A percentile compares a stretch with the other conserved stretches of the same genome.
Conservation (phyloP, 2,888 invertebrate species). For the Lasioglossum malachurum region DNA sequence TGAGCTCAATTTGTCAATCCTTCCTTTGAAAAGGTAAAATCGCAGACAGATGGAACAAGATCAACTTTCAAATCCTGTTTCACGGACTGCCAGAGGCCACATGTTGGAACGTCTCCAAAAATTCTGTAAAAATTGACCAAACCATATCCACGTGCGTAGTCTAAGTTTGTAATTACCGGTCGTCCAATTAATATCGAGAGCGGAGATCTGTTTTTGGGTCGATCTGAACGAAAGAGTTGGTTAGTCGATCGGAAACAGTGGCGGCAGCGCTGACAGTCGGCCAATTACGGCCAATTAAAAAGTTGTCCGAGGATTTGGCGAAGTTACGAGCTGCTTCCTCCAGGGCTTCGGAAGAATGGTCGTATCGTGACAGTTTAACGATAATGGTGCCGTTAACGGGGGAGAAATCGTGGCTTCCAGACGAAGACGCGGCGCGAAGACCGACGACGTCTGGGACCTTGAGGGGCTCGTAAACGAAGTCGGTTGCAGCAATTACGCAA, state of each 20-base stretch:
- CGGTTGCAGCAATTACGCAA: slow-evolving; percentile 33
- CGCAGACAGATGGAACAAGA: too few species aligned
- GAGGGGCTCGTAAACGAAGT: slow-evolving; percentile 3
- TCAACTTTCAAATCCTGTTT: background rate
- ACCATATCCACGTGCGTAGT: background rate
- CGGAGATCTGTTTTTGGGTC: background rate
- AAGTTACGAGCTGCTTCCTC: background rate
- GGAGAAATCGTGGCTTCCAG: background rate
- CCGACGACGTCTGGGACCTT: background rate
- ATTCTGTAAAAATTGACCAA: background rate
- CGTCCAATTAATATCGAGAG: background rate
- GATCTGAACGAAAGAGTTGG: background rate
- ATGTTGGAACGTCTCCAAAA: background rate
- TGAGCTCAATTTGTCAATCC: too few species aligned
- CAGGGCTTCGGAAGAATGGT: background rate
- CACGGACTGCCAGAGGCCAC: background rate
- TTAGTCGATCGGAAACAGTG: background rate
- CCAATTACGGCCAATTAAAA: background rate
- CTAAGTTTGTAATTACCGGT: too few species aligned
- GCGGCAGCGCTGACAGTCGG: background rate
- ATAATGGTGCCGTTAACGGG: background rate
- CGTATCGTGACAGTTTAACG: background rate
- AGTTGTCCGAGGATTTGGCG: background rate
- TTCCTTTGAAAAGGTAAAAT: too few species aligned
- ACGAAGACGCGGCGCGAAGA: background rate